Percentiles rank a stretch among this genome's conserved stretches.
Conservation (phyloP, 1,140 invertebrate genomes). For the Bilobella aurantiaca region DNA sequence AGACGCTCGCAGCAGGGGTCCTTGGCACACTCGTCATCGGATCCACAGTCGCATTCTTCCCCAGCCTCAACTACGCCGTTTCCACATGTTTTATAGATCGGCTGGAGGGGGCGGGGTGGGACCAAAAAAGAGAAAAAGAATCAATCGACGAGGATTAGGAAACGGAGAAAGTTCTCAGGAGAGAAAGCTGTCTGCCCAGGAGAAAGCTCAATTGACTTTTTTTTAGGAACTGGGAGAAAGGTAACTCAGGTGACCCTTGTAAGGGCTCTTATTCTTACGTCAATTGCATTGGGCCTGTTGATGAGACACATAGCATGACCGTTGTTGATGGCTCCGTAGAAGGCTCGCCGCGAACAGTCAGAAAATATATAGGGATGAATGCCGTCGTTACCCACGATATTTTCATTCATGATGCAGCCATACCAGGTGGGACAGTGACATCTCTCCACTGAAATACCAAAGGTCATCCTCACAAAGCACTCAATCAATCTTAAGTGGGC, state of each 20-base stretch:
- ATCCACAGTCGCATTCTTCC: slow-evolving; percentile 61
- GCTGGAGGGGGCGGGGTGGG: slow-evolving; percentile 2
- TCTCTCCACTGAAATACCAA: slow-evolving; percentile 47
- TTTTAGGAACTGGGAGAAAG: background rate
- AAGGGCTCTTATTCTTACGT: slow-evolving; percentile 35
- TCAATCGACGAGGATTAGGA: background rate
- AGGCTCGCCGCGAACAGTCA: slow-evolving; percentile 27
- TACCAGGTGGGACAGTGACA: slow-evolving; percentile 87
- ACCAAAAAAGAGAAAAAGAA: background rate
- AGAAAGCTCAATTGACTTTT: background rate
- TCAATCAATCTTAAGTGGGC: background rate
- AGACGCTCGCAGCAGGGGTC: slow-evolving; percentile 93
- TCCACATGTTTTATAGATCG: slow-evolving; percentile 57
- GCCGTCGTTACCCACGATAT: slow-evolving; percentile 77
- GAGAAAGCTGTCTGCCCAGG: background rate
- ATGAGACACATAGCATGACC: slow-evolving; percentile 75
- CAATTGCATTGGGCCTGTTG: slow-evolving; percentile 81
- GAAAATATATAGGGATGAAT: slow-evolving; percentile 64
- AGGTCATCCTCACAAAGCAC: background rate
- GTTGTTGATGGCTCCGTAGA: slow-evolving; percentile 19
- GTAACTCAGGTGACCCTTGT: background rate
- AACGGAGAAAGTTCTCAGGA: background rate
- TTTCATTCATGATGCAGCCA: slow-evolving; percentile 83
- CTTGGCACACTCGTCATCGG: slow-evolving; percentile 56
- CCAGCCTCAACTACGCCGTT: slow-evolving; percentile 88